phyloP scores from a whole-genome alignment of 2,113 vertebrate genomes.

The Channa maculata region DNA sequence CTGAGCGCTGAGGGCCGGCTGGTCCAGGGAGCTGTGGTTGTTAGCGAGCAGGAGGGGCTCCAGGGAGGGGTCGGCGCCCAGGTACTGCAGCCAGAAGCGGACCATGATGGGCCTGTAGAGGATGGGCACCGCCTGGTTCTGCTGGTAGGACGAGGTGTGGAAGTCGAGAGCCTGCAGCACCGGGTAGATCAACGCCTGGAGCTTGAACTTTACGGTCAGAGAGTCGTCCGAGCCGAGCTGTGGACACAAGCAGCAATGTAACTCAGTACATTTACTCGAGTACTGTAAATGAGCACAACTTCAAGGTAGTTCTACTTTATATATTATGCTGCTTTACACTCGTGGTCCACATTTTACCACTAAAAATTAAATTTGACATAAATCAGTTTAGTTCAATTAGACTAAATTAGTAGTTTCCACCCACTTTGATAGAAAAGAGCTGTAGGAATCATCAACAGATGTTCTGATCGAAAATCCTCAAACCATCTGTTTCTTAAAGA shows the following conservation, averaged over 20 bases:
- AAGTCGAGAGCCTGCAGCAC: slow-evolving; percentile 96
- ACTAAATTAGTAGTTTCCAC: too few relatives aligned
- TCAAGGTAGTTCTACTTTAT: too few relatives aligned
- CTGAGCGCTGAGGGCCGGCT: slow-evolving; percentile 68
- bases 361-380: too few relatives aligned
- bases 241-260: slow-evolving; percentile 18
- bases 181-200: slow-evolving; percentile 94
- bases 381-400: too few relatives aligned
- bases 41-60: slow-evolving; percentile 87
- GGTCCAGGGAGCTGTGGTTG: slow-evolving; percentile 91
- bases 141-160: slow-evolving; percentile 94
- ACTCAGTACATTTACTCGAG: too few relatives aligned
- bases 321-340: too few relatives aligned
- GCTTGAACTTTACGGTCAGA: slow-evolving; percentile 82
- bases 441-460: too few relatives aligned
- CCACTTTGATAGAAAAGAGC: too few relatives aligned
- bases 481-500: too few relatives aligned
- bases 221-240: slow-evolving; percentile 86
- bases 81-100: slow-evolving; percentile 92
- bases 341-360: too few relatives aligned
- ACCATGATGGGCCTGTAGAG: slow-evolving; percentile 88
- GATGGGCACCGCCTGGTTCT: slow-evolving; percentile 90
- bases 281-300: too few relatives aligned
- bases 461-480: too few relatives aligned
- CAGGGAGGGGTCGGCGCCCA: slow-evolving; percentile 85